Percentiles rank a stretch among this genome's conserved stretches.
Evolutionary conservation across 2,888 invertebrate genomes (phyloP).

Genomic region (Caenorhabditis virilis): DNA sequence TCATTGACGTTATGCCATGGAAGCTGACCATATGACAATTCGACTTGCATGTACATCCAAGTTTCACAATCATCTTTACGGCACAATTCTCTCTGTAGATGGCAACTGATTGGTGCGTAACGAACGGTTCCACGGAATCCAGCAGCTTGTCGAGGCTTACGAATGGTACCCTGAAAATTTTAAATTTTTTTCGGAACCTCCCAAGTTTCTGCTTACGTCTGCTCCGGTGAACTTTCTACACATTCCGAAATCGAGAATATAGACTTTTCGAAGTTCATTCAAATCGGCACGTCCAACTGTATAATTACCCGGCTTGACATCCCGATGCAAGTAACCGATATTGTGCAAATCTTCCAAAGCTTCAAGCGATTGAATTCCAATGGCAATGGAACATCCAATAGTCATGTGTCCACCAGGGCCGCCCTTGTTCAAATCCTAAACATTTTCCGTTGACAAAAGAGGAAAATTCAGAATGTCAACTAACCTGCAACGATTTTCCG

Average conservation of each 20-base stretch:
- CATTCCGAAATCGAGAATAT: constrained; percentile 53
- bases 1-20: constrained; percentile 59
- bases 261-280: constrained; percentile 43
- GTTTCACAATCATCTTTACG: constrained; percentile 53
- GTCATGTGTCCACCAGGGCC: constrained; percentile 49
- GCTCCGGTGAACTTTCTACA: constrained; percentile 43
- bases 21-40: constrained; percentile 52
- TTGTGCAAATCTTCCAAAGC: constrained; percentile 58
- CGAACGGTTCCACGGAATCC: too few species aligned
- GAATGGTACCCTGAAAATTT: too few species aligned
- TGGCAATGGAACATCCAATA: constrained; percentile 44
- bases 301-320: too few species aligned
- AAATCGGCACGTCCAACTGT: constrained; percentile 45
- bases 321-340: constrained; percentile 57
- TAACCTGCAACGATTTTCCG: constrained; percentile 59
- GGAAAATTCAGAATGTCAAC: constrained; percentile 62
- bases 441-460: constrained; percentile 64
- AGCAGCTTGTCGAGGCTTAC: constrained; percentile 62
- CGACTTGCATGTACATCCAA: constrained; percentile 59
- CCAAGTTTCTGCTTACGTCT: too few species aligned
- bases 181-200: too few species aligned
- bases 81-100: constrained; percentile 59
- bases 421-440: constrained; percentile 44
- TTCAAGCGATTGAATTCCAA: constrained; percentile 47
- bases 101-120: constrained; percentile 63